Base-by-base conservation (phyloP, 2,888 invertebrate genomes). In the Leptinotarsa peninsularis region DNA sequence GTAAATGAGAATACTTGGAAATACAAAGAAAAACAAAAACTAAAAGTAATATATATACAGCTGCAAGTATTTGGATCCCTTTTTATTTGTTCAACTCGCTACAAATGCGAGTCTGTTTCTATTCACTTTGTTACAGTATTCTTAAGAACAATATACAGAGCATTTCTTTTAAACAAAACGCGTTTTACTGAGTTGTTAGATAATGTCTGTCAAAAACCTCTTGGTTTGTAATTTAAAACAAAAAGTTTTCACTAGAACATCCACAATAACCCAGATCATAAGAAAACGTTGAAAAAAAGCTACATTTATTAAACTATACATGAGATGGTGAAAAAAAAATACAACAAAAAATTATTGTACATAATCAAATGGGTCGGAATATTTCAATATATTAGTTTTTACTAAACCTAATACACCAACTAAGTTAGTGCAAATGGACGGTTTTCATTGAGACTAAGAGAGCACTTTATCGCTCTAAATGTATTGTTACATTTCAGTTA, bases 371-470 rank as follows among this genome's bases (percentile, higher is more conserved):
- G 68, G 67, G 54, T 58, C 58, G 52, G 56, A 52, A 72, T 52
- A 70, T 72, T 73, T 66, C 70, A 70, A 78, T 75, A 76, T 78
- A 79, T 78, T 81, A 82, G 73, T 81, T 82, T 81, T 75, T 76
- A 72, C 76, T 82, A 82, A 80, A 80, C 80, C 81, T 83, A 82
- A 80, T 23, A 81, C 82, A 84, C 83, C 82, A 83, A 85, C 84
- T 81, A 81, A 72, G 84, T 85, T 83, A 84, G 84, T 84, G 83
- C 84, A 78, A 82, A 83, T 87, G 86, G 87, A 86, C 86, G 86
- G 87, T 85, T 85, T 81, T 83, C 76, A 79, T 84, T 85, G 85
- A 86, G 87, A 87, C 86, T 86, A 85, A 81, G 74, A 80, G 81
- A 80, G 80, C 80, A 76, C 49, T 52, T 58, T 14, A 70, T 68